phyloP scores from a whole-genome alignment of 2,797 vertebrate species.

The Hoplostethus atlanticus region DNA sequence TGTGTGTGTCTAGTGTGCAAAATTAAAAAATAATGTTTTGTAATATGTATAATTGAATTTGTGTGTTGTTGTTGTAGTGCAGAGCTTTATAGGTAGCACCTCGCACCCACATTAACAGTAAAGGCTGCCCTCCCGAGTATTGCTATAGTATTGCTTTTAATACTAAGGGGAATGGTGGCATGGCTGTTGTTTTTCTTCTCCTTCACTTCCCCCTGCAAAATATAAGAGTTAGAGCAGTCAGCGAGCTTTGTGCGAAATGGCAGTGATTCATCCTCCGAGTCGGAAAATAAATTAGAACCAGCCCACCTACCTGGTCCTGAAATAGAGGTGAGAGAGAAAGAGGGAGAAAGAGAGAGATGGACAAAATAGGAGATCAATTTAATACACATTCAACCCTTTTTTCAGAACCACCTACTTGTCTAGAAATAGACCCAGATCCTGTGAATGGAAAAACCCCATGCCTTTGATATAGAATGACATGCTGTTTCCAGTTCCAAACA shows the following conservation, averaged over 20 bases:
- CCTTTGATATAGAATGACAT: background rate
- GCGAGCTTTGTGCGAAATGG: constrained; percentile 44
- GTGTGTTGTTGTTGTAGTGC: too few species aligned
- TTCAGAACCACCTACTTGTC: constrained; percentile 7
- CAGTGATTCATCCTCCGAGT: constrained; percentile 68
- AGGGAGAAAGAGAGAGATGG: constrained; percentile 8
- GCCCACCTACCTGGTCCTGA: constrained; percentile 63
- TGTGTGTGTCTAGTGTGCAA: too few species aligned
- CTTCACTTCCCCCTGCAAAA: too few species aligned
- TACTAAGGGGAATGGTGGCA: too few species aligned
- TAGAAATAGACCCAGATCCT: constrained; percentile 26
- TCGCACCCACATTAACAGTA: too few species aligned
- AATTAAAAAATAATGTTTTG: too few species aligned
- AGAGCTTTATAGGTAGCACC: too few species aligned
- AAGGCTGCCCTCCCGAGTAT: too few species aligned
- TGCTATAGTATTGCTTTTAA: too few species aligned
- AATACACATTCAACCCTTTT: constrained; percentile 3
- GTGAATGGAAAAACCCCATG: background rate
- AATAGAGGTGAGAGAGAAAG: constrained; percentile 57
- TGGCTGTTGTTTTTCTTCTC: too few species aligned
- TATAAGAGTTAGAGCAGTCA: constrained; percentile 7
- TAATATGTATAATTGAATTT: too few species aligned
- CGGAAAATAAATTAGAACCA: constrained; percentile 63
- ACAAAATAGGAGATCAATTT: background rate
- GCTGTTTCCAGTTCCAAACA: too few species aligned